These are phyloP conservation scores for Vidua macroura DNA, from an alignment of 2,113 vertebrate species.

Conservation along the genomic window DNA sequence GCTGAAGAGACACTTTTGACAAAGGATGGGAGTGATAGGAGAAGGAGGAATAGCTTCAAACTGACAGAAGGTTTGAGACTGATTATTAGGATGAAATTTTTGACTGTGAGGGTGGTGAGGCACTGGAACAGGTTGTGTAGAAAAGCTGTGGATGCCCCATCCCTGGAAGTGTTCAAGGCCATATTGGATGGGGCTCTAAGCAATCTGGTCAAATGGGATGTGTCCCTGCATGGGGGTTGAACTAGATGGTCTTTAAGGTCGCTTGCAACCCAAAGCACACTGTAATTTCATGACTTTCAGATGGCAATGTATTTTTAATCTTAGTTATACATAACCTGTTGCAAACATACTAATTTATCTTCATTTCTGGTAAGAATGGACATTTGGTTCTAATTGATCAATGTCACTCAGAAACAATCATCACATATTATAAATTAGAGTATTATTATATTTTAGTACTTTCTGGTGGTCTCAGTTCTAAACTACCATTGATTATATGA, in stretches of 20 bases:
- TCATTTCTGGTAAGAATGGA: neutral
- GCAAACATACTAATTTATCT: neutral
- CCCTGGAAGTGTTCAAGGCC: neutral
- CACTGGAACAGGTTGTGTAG: neutral
- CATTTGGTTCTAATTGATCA: neutral
- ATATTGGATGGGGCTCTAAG: neutral
- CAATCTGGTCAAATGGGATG: neutral
- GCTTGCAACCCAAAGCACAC: neutral
- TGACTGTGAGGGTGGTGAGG: neutral
- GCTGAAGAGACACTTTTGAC: neutral
- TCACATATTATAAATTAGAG: neutral
- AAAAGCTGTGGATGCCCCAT: neutral
- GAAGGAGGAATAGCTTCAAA: neutral
- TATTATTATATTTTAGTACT: neutral
- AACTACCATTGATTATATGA: neutral
- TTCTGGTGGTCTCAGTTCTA: neutral
- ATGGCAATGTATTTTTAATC: neutral
- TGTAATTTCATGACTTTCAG: neutral
- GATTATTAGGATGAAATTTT: neutral
- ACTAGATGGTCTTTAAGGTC: neutral
- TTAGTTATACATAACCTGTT: neutral
- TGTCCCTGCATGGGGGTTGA: neutral
- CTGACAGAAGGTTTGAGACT: neutral
- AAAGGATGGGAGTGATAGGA: neutral
- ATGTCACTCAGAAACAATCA: neutral